phyloP scores from a whole-genome alignment of 35 echinoderm and acorn worm species.

The Hemicentrotus pulcherrimus region DNA sequence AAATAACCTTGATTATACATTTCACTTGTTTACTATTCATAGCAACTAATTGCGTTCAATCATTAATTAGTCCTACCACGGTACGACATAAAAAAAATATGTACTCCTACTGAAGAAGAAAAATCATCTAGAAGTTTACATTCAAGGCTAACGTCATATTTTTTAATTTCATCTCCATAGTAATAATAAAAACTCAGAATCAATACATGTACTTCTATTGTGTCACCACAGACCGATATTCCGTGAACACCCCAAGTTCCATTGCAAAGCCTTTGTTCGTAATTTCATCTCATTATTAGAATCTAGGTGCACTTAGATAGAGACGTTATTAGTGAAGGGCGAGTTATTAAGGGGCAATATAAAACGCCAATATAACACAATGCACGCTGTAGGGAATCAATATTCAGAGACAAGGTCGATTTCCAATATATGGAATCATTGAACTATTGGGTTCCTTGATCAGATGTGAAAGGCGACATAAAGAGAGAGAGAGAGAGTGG shows the following conservation, averaged over 20 bases:
- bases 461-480: too few species aligned
- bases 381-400: not conserved
- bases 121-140: not conserved
- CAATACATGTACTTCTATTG: not conserved
- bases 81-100: too few species aligned
- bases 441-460: not conserved
- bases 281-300: not conserved
- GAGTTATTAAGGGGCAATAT: not conserved
- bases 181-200: not conserved
- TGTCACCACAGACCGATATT: not conserved
- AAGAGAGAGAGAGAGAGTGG: not conserved
- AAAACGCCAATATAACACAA: not conserved
- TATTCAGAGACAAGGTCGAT: not conserved
- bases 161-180: not conserved
- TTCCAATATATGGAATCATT: constrained; percentile 13
- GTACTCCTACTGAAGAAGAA: too few species aligned
- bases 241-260: not conserved
- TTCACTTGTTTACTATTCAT: too few species aligned
- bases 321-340: not conserved
- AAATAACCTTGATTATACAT: too few species aligned
- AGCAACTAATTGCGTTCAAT: too few species aligned
- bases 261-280: not conserved
- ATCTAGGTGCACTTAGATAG: not conserved
- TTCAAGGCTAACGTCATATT: not conserved
- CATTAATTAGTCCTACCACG: too few species aligned